Conservation (phyloP, 2,113 vertebrate genomes). For the Tupaia chinensis region DNA sequence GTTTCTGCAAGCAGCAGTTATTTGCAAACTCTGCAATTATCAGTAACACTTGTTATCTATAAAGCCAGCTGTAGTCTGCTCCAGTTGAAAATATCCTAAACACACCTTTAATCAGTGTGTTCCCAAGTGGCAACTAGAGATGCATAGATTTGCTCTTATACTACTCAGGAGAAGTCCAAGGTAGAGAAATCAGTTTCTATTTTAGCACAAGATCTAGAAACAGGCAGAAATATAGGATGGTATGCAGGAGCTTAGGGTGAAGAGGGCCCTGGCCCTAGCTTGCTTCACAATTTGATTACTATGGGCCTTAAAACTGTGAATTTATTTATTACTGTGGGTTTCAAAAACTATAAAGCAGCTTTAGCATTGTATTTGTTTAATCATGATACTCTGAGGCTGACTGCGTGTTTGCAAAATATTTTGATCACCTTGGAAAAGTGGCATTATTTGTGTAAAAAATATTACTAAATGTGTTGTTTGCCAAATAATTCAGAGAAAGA, state of each 20-base stretch:
- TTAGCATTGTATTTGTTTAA: neutral
- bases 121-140: neutral
- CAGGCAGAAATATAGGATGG: neutral
- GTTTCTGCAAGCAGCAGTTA: neutral
- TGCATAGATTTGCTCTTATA: constrained; percentile 41
- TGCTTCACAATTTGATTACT: neutral
- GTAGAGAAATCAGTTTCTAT: constrained; percentile 57
- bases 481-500: constrained; percentile 74
- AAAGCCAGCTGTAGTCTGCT: neutral
- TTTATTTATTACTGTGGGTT: neutral
- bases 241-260: neutral
- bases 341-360: neutral
- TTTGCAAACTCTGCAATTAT: constrained; percentile 9
- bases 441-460: constrained; percentile 62
- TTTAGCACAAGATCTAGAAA: constrained; percentile 24
- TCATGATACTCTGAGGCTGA: constrained; percentile 19
- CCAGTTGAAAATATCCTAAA: neutral
- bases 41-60: constrained; percentile 20
- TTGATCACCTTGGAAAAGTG: constrained; percentile 64
- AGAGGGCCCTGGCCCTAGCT: neutral
- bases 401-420: constrained; percentile 71
- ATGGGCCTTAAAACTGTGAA: too few relatives aligned
- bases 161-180: neutral
- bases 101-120: constrained; percentile 4
- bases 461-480: constrained; percentile 63